Conservation (phyloP, 2,888 invertebrate genomes). For the Ypsolopha scabrella region DNA sequence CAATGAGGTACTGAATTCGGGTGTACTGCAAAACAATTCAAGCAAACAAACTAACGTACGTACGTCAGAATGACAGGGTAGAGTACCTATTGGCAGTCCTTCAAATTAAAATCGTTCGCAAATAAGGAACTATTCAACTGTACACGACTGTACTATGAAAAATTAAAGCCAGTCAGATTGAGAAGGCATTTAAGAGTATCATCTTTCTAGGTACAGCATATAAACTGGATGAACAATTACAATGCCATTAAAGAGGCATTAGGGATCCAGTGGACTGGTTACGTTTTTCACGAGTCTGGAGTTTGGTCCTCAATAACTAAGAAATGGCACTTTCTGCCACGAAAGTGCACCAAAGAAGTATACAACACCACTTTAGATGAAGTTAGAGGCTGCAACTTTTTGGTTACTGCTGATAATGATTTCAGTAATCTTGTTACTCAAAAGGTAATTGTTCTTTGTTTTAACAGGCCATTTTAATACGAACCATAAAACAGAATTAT, state of each 20-base stretch:
- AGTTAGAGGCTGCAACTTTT: constrained; percentile 86
- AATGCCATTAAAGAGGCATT: constrained; percentile 80
- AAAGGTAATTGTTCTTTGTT: constrained; percentile 51
- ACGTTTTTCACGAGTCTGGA: constrained; percentile 97
- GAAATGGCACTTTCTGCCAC: constrained; percentile 94
- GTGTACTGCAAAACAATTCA: no score
- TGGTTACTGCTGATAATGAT: constrained; percentile 84
- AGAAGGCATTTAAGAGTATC: no score
- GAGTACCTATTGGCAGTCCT: no score
- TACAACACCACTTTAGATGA: constrained; percentile 96
- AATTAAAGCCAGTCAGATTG: no score
- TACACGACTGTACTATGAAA: no score
- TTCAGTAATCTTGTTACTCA: constrained; percentile 75
- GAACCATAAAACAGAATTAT: no score
- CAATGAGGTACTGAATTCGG: no score
- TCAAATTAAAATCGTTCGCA: no score
- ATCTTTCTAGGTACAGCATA: constrained; percentile 65
- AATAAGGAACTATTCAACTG: no score
- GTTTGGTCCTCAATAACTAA: constrained; percentile 89
- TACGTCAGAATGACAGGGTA: no score
- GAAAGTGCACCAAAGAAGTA: constrained; percentile 85
- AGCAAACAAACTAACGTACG: no score
- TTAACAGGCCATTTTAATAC: neutral
- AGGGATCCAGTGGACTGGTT: constrained; percentile 91
- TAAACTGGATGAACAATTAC: constrained; percentile 79